phyloP scores from a whole-genome alignment of 2,797 vertebrate genomes.

The Malurus leucopterus region DNA sequence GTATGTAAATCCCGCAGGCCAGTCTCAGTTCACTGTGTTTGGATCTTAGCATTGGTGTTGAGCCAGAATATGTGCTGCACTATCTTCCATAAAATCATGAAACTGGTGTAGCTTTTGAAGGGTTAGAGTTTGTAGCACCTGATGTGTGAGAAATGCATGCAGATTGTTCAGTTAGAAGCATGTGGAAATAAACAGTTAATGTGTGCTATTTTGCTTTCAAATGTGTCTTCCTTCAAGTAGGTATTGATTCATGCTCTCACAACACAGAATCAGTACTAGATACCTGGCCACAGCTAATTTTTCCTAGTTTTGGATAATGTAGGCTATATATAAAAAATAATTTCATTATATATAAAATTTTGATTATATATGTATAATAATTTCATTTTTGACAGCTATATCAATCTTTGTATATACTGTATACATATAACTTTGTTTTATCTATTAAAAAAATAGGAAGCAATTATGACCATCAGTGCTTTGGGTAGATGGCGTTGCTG shows the following conservation, averaged over 20 bases:
- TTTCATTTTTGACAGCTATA: not conserved
- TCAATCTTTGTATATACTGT: not conserved
- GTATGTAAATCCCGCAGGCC: conserved; percentile 54
- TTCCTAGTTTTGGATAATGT: not conserved
- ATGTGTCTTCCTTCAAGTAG: not conserved
- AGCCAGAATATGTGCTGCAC: not conserved
- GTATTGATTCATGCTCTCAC: not conserved
- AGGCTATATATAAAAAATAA: not conserved
- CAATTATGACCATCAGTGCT: not conserved
- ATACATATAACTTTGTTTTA: not conserved
- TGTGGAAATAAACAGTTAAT: not conserved
- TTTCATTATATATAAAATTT: not conserved
- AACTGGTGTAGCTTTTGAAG: not conserved
- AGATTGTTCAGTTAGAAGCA: not conserved
- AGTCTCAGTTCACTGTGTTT: not conserved
- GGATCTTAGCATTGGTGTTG: not conserved
- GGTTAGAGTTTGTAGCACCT: not conserved
- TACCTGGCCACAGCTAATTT: not conserved
- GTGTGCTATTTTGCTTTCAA: not conserved
- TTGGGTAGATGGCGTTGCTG: not conserved
- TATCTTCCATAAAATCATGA: not conserved
- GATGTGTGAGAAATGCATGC: not conserved
- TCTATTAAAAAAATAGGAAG: not conserved
- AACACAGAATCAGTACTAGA: not conserved
- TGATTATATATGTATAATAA: not conserved